Evolutionary conservation across 2,113 vertebrate genomes (phyloP).

Genomic region (Miniopterus natalensis): DNA sequence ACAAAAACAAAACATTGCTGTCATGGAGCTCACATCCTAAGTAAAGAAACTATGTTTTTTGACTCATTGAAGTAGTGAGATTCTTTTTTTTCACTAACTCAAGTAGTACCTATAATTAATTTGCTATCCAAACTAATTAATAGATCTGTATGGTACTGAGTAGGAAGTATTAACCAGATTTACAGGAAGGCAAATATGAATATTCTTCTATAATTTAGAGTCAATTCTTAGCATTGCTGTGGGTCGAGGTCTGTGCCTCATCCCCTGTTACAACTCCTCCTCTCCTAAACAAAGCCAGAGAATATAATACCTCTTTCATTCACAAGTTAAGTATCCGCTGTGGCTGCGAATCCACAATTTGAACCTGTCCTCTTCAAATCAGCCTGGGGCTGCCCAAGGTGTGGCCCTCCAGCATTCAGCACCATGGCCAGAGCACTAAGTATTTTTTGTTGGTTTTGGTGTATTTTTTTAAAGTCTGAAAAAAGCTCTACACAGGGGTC

Average conservation of each 20-base stretch:
- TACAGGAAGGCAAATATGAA: background rate
- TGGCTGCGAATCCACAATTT: background rate
- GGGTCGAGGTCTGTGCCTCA: background rate
- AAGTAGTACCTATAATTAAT: background rate
- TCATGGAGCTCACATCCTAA: background rate
- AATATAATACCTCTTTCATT: background rate
- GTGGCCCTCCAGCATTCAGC: conserved; percentile 71
- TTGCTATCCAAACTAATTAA: background rate
- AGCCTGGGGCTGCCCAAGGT: background rate
- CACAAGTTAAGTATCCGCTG: background rate
- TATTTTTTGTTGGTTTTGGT: background rate
- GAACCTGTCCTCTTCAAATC: background rate
- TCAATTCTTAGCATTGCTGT: background rate
- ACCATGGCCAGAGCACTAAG: conserved; percentile 79
- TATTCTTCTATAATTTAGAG: background rate
- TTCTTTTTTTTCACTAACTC: background rate
- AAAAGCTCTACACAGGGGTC: background rate
- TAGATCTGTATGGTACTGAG: background rate
- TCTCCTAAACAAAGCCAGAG: background rate
- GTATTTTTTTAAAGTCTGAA: background rate
- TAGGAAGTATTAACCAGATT: background rate
- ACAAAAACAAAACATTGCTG: background rate
- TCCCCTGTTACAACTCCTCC: background rate
- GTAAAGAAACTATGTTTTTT: background rate
- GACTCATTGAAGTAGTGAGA: background rate